Conservation (phyloP, 2,888 invertebrate genomes). For the Suillia variegata region DNA sequence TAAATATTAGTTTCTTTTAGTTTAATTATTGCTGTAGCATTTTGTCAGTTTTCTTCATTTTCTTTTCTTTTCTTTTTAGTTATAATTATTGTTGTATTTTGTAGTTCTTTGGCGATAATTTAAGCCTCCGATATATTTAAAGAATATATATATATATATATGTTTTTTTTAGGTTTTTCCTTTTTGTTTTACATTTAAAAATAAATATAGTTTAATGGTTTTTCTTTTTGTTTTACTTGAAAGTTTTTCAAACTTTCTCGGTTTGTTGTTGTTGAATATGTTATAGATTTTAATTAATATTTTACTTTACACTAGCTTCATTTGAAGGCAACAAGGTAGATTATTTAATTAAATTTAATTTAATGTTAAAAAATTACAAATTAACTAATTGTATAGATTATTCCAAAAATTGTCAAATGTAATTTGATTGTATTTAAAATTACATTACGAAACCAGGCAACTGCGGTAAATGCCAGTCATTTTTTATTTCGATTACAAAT, state of each 20-base stretch:
- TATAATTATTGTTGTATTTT: constrained; percentile 36
- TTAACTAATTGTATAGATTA: constrained; percentile 28
- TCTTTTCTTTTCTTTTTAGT: constrained; percentile 23
- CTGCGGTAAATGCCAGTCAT: constrained; percentile 40
- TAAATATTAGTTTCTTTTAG: constrained; percentile 17
- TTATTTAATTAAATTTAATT: constrained; percentile 25
- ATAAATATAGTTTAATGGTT: constrained; percentile 7
- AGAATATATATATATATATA: neutral
- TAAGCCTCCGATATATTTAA: constrained; percentile 59
- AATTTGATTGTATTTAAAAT: constrained; percentile 10
- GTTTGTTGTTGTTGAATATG: neutral
- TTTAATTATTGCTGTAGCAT: constrained; percentile 19
- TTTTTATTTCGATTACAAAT: constrained; percentile 6
- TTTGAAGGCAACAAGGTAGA: constrained; percentile 60
- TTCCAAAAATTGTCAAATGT: constrained; percentile 16
- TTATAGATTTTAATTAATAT: constrained; percentile 13
- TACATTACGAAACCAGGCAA: constrained; percentile 37
- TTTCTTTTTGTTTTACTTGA: neutral
- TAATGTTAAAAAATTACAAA: constrained; percentile 22
- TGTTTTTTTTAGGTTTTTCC: constrained; percentile 15
- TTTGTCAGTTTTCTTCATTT: constrained; percentile 17
- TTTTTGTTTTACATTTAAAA: constrained; percentile 1
- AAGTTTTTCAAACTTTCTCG: neutral
- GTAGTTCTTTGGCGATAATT: constrained; percentile 59
- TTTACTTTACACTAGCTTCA: constrained; percentile 51